Conservation (phyloP, 2,797 vertebrate genomes). For the Ctenopoma multispine region DNA sequence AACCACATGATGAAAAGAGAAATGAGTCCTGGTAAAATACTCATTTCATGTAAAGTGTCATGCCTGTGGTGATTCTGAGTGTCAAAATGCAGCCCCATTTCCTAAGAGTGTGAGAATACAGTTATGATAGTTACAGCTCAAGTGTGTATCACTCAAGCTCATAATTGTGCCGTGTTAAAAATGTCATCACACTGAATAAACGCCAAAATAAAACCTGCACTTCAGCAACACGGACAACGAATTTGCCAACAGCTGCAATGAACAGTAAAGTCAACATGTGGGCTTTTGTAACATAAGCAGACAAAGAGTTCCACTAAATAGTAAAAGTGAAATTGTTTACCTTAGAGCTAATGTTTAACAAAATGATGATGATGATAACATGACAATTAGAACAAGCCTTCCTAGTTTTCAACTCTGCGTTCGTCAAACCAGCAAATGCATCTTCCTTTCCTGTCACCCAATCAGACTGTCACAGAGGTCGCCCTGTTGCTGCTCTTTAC, state of each 20-base stretch:
- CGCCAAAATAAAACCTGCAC: conserved; percentile 49
- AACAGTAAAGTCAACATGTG: conserved; percentile 17
- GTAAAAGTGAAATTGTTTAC: conserved; percentile 7
- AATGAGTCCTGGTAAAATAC: background rate
- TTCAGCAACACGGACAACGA: conserved; percentile 18
- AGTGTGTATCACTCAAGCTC: conserved; percentile 54
- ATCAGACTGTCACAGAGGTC: background rate
- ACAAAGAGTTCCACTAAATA: conserved; percentile 1
- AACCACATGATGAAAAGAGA: conserved; percentile 9
- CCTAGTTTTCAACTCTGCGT: background rate
- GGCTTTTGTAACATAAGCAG: conserved; percentile 27
- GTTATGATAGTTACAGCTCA: conserved; percentile 25
- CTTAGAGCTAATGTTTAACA: conserved; percentile 12
- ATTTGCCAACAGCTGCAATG: conserved; percentile 45
- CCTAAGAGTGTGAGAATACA: conserved; percentile 30
- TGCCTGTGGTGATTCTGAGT: background rate
- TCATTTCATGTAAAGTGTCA: background rate
- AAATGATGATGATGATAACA: background rate
- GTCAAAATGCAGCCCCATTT: conserved; percentile 4
- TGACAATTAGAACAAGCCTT: background rate
- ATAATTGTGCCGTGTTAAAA: conserved; percentile 48
- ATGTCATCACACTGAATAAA: conserved; percentile 37
- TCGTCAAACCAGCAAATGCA: background rate
- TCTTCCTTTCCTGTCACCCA: background rate
- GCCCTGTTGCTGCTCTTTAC: background rate